Base-by-base conservation (phyloP, 2,797 vertebrate species). In the Alcedo atthis region DNA sequence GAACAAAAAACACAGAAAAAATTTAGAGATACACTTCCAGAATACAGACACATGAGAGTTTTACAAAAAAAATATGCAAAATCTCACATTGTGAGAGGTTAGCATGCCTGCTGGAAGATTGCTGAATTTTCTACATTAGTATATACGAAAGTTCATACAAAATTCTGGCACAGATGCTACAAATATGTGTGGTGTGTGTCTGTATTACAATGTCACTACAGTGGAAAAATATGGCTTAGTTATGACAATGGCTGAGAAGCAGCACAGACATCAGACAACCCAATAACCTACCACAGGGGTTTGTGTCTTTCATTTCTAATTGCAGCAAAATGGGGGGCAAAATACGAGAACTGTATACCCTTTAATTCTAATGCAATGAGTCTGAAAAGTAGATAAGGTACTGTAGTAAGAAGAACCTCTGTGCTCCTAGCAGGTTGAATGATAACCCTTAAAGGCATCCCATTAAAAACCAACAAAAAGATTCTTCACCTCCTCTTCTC, bases 151-250 rank as follows among this genome's bases (percentile, higher is more conserved):
- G 62, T 70, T 94, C 89, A 87, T 49, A 71, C 71, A 92, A 81
- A 93, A 93, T 93, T 90, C 74, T 87, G 74, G 73, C 88, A 95
- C 68, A 92, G 79, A 90, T 87, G 81, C 78, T 82, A 82, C 76
- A 87, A 95, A 86, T 87, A 74, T 85, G 8, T 45, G 42, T 90
- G 62, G 49, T 68, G 67, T 87, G 53, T 68, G 33, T 90, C 67
- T 87, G 37, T 68, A 89, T 85, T 89, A 93, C 13, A 5, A 30
- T 89, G 89, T 75, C 82, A 67, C 58, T 82, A 66, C 53, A 57
- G 43, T 53, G 53, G 74, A 66, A 81, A 84, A 90, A 89, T 73
- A 94, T n/a, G 80, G 68, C 66, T 93, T 84, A 79, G 63, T 89
- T 87, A 49, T 32, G 58, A 30, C 54, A 93, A 70, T 67, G 86